A percentile compares a stretch with the other conserved stretches of the same genome.
phyloP scores from a whole-genome alignment of 2,888 invertebrate genomes.

The Leptinotarsa peninsularis region DNA sequence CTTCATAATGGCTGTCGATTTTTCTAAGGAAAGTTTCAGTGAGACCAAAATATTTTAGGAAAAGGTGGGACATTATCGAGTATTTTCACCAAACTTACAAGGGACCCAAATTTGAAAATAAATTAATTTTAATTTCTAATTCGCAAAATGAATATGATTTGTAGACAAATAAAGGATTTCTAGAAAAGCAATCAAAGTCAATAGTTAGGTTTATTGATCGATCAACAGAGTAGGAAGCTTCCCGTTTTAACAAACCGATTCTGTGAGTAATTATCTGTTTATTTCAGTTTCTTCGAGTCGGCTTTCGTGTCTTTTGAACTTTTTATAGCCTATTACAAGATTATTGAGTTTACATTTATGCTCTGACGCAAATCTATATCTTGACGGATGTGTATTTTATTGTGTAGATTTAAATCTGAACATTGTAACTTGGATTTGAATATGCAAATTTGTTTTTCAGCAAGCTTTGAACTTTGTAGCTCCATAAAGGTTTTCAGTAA shows the following conservation, averaged over 20 bases:
- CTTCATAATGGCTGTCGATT: too few species aligned
- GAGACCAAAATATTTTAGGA: too few species aligned
- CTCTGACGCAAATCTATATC: slow-evolving; percentile 31
- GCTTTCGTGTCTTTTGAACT: slow-evolving; percentile 37
- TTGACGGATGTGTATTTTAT: slow-evolving; percentile 20
- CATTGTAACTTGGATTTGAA: not conserved
- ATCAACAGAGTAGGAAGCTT: too few species aligned
- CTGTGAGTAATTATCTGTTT: slow-evolving; percentile 39
- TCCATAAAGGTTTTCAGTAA: not conserved
- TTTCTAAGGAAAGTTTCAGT: too few species aligned
- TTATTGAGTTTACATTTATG: slow-evolving; percentile 29
- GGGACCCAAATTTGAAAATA: too few species aligned
- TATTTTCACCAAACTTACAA: too few species aligned
- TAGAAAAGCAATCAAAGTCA: too few species aligned
- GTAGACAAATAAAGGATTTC: too few species aligned
- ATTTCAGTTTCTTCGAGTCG: slow-evolving; percentile 37
- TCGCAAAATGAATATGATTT: too few species aligned
- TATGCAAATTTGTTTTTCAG: not conserved
- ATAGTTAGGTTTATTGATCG: too few species aligned
- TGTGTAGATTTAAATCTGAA: not conserved
- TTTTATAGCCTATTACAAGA: slow-evolving; percentile 42
- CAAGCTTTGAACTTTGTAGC: not conserved
- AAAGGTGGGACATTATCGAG: too few species aligned
- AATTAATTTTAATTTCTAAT: too few species aligned
- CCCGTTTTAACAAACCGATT: not conserved